Evolutionary conservation across 2,113 vertebrate species (phyloP).

Genomic region (Synchiropus splendidus): DNA sequence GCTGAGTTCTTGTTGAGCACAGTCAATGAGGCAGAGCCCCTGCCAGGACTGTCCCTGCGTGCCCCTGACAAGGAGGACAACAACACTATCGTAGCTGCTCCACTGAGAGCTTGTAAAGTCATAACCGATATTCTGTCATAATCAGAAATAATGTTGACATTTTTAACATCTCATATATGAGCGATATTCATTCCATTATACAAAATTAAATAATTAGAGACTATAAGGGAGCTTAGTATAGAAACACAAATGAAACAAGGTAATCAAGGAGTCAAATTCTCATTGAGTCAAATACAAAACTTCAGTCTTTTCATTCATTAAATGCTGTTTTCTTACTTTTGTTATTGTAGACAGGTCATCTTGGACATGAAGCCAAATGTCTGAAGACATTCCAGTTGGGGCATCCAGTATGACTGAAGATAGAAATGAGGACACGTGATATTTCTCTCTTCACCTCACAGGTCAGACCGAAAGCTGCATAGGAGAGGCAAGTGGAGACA

Average conservation of each 20-base stretch:
- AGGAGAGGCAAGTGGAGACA: no score
- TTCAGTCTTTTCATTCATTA: neutral
- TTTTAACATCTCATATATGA: no score
- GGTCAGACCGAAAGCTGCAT: no score
- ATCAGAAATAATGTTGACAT: no score
- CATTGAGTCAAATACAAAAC: neutral
- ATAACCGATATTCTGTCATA: no score
- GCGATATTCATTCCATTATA: no score
- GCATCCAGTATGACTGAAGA: conserved; percentile 67
- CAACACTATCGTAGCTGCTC: conserved; percentile 1
- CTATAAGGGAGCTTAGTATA: no score
- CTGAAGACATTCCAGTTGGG: conserved; percentile 71
- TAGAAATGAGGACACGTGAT: neutral
- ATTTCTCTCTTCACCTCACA: no score
- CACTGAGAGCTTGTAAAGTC: neutral
- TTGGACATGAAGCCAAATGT: conserved; percentile 69
- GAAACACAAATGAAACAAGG: neutral
- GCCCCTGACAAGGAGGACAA: conserved; percentile 22
- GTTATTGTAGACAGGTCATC: conserved; percentile 62
- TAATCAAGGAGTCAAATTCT: neutral
- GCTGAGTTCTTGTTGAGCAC: conserved; percentile 25
- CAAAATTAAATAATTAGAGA: neutral
- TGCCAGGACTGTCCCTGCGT: conserved; percentile 16
- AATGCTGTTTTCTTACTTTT: conserved; percentile 45
- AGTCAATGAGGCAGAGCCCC: conserved; percentile 37